These are phyloP conservation scores for Kradibia gibbosae DNA, from an alignment of 1,140 invertebrate species.

Conservation along the genomic window DNA sequence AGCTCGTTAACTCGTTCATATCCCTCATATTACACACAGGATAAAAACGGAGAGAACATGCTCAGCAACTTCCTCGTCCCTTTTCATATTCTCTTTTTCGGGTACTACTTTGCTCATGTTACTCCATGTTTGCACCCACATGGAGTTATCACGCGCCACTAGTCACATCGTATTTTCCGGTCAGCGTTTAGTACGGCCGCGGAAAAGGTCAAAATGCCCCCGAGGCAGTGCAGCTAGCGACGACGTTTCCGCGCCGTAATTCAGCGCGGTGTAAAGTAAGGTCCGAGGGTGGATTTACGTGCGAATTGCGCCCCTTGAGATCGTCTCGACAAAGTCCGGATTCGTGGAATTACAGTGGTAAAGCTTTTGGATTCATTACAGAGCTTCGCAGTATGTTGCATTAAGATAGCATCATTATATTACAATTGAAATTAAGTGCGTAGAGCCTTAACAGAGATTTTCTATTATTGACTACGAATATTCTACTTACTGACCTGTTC, in stretches of 20 bases:
- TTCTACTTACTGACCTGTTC: not conserved
- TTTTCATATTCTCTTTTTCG: constrained; percentile 49
- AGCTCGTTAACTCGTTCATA: constrained; percentile 50
- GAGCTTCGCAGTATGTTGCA: not conserved
- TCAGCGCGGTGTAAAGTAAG: constrained; percentile 4
- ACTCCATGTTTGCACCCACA: not conserved
- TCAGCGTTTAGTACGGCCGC: not conserved
- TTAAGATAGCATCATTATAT: not conserved
- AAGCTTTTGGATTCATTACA: not conserved
- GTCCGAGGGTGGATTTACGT: not conserved
- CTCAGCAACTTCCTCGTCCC: not conserved
- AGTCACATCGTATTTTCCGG: constrained; percentile 32
- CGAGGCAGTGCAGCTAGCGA: not conserved
- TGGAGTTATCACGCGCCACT: not conserved
- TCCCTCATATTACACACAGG: constrained; percentile 2
- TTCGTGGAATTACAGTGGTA: not conserved
- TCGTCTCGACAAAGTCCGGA: not conserved
- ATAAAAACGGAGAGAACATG: constrained; percentile 32
- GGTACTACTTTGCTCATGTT: not conserved
- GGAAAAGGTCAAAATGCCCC: constrained; percentile 19
- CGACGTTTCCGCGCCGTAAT: constrained; percentile 26
- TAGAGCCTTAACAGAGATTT: not conserved
- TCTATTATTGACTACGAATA: not conserved
- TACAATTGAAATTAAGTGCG: not conserved
- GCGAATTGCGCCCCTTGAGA: not conserved